phyloP scores from a whole-genome alignment of 2,888 invertebrate genomes.

The Chloromyia formosa region DNA sequence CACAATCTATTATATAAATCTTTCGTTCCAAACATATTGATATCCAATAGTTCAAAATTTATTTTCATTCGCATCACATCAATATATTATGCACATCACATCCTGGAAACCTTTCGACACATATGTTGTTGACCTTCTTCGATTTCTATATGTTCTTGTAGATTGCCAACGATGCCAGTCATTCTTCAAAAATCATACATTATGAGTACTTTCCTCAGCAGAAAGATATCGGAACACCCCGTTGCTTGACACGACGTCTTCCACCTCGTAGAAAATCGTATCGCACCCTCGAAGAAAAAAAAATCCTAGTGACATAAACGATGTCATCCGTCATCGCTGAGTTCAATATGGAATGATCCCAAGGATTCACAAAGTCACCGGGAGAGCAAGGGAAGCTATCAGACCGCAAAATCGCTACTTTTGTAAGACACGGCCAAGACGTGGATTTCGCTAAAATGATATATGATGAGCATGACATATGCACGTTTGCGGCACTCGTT shows the following conservation, averaged over 20 bases:
- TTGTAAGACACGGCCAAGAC: constrained; percentile 8
- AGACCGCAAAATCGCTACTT: constrained; percentile 32
- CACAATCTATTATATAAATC: too few species aligned
- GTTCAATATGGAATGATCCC: constrained; percentile 32
- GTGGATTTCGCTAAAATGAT: constrained; percentile 32
- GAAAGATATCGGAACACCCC: too few species aligned
- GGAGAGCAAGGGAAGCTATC: constrained; percentile 12
- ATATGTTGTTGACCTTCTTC: constrained; percentile 14
- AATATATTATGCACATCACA: background rate
- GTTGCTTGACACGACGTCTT: too few species aligned
- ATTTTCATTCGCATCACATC: too few species aligned
- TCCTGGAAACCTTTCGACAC: constrained; percentile 1
- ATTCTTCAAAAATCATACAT: too few species aligned
- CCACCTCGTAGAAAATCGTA: too few species aligned
- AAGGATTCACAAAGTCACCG: constrained; percentile 25
- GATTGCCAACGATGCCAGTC: too few species aligned
- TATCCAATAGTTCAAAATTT: too few species aligned
- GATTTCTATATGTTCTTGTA: background rate
- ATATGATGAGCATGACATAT: constrained; percentile 35
- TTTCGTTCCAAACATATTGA: too few species aligned
- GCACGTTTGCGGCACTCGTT: constrained; percentile 13
- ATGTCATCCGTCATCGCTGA: constrained; percentile 41
- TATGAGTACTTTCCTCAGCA: too few species aligned
- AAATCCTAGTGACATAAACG: constrained; percentile 26
- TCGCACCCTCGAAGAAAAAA: too few species aligned